These are phyloP conservation scores for Drosophila subpulchrella DNA, from an alignment of 1,140 invertebrate genomes.

Conservation along the genomic window DNA sequence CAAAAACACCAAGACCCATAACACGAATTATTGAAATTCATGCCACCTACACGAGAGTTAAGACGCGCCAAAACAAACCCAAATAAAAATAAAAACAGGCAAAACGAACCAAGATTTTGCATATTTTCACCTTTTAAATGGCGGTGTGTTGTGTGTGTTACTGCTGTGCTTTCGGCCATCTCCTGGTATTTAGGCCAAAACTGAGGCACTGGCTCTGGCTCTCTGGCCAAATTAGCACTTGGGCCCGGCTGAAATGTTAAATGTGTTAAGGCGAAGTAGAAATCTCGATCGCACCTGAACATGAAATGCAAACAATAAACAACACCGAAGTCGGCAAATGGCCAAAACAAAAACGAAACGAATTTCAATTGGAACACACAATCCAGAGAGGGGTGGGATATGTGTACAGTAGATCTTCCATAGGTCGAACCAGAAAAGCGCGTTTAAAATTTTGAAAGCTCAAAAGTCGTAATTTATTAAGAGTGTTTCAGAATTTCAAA, in stretches of 20 bases:
- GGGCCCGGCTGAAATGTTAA: constrained; percentile 31
- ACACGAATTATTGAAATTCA: constrained; percentile 54
- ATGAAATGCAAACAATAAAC: constrained; percentile 39
- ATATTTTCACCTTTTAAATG: constrained; percentile 60
- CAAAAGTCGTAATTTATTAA: too few relatives aligned
- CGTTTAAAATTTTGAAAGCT: too few relatives aligned
- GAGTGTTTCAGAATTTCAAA: too few relatives aligned
- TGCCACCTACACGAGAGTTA: constrained; percentile 34
- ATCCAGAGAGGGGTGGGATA: neutral
- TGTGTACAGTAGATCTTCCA: neutral
- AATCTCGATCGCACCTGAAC: constrained; percentile 54
- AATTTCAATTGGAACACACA: constrained; percentile 9
- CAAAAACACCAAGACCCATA: constrained; percentile 14
- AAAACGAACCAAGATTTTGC: constrained; percentile 32
- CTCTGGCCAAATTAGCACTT: constrained; percentile 52
- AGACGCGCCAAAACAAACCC: constrained; percentile 17
- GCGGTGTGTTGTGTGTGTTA: neutral
- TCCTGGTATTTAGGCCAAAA: constrained; percentile 56
- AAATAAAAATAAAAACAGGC: neutral
- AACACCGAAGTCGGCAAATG: neutral
- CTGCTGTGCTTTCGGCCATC: constrained; percentile 31
- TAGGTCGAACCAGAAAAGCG: neutral
- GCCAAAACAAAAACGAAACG: constrained; percentile 18
- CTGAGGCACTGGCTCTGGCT: neutral
- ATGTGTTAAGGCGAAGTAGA: constrained; percentile 67